Base-by-base conservation (phyloP, 2,113 vertebrate genomes). In the Benitochromis conjunctus region DNA sequence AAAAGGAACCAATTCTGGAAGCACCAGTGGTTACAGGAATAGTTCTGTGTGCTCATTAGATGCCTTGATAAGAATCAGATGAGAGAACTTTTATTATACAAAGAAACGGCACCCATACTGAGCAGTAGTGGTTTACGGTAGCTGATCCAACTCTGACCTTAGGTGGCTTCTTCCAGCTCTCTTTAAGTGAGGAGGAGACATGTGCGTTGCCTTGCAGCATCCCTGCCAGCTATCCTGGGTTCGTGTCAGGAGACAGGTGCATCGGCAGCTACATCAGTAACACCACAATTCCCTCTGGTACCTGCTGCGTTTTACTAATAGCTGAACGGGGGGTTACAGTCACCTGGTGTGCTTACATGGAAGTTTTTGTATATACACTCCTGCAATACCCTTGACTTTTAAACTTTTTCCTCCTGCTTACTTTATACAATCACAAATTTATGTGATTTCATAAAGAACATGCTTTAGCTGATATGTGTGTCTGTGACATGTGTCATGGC, bases 211-310 rank as follows among this genome's bases (percentile, higher is more conserved):
- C 83, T 89, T 5, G 9, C 58, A 77, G 89, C 78, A 10, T 86
- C 54, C 53, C 86, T 85, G 64, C 55, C 1, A 83, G 87, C 83
- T 89, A 84, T 84, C 92, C 84, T 46, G 58, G 58, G 55, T 71
- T 26, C 53, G 34, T 91, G 80, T 84, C 84, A 31, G 51, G 51
- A 88, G 85, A 84, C 85, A 64, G 80, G 91, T 88, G 85, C 85
- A 81, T 41, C 9, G 18, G 56, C 71, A 69, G 43, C 84, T 46
- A 80, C 87, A 86, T 86, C 82, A 88, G 69, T 79, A 58, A 80
- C 38, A 81, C 66, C 43, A 58, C 62, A 69, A 41, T 34, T 78
- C 84, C 85, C 82, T 80, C 85, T 10, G 74, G 55, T 74, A 58
- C 74, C 83, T 82, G 62, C 41, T 60, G 86, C 56, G 12, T 77